Percentiles rank a stretch among this genome's conserved stretches.
These are phyloP conservation scores for Carlito syrichta DNA, from an alignment of 2,113 vertebrate species.

Conservation along the genomic window DNA sequence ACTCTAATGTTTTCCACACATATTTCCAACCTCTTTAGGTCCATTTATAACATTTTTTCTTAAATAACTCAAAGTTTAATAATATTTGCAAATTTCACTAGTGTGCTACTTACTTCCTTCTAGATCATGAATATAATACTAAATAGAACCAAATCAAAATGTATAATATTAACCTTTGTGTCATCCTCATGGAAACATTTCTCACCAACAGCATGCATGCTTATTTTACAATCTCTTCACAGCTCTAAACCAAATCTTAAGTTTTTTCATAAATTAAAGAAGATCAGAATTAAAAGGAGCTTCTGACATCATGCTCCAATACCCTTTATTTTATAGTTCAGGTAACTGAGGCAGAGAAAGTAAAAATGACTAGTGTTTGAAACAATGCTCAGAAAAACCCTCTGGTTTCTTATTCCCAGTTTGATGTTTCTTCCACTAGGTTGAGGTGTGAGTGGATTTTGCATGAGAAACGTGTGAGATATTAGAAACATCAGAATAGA, in stretches of 20 bases:
- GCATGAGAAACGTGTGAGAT: background rate
- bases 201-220: background rate
- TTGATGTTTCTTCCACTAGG: background rate
- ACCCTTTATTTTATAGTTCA: background rate
- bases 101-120: background rate
- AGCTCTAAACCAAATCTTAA: background rate
- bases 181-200: background rate
- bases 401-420: background rate
- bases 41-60: background rate
- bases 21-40: background rate
- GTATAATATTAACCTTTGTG: background rate
- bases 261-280: background rate
- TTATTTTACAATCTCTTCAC: constrained; percentile 17
- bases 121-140: background rate
- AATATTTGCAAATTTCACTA: background rate
- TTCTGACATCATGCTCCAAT: background rate
- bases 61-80: constrained; percentile 32
- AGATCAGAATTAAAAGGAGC: background rate
- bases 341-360: background rate
- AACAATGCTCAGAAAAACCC: background rate
- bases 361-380: background rate
- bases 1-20: background rate
- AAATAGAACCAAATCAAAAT: background rate
- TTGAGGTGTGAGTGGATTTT: background rate
- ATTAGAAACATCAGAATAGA: background rate